Percentiles rank a stretch among this genome's conserved stretches.
Conservation (phyloP, 1,140 invertebrate genomes). For the Artemia franciscana region DNA sequence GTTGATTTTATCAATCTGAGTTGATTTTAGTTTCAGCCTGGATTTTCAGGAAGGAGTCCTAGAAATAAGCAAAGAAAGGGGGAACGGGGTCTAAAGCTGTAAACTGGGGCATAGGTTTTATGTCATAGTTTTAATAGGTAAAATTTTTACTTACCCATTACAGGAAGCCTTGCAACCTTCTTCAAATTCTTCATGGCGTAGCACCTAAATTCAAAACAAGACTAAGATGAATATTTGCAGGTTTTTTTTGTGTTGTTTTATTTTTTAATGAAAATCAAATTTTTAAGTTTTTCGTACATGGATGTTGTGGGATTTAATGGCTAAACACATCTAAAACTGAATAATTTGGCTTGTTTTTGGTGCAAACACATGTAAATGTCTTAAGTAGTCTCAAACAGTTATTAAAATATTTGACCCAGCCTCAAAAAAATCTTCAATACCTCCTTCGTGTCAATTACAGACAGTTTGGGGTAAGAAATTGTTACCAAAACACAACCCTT, state of each 20-base stretch:
- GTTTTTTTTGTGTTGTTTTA: not conserved
- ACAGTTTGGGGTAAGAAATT: too few species aligned
- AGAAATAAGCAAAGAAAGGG: too few species aligned
- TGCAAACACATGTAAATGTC: not conserved
- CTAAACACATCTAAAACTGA: not conserved
- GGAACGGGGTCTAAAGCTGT: too few species aligned
- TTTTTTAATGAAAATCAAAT: not conserved
- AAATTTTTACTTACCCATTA: slow-evolving; percentile 94
- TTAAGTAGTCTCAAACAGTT: not conserved
- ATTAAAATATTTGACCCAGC: too few species aligned
- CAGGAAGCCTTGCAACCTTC: slow-evolving; percentile 86
- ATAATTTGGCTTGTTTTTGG: not conserved
- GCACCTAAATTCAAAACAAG: slow-evolving; percentile 31
- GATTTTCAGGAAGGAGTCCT: too few species aligned
- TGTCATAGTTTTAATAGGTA: too few species aligned
- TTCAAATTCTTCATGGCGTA: slow-evolving; percentile 89
- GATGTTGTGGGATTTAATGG: not conserved
- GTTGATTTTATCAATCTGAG: too few species aligned
- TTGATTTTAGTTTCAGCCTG: too few species aligned
- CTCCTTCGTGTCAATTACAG: too few species aligned
- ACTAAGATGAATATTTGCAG: slow-evolving; percentile 2
- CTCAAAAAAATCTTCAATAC: too few species aligned
- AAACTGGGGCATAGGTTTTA: too few species aligned
- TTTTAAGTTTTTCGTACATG: not conserved
- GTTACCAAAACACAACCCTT: too few species aligned